Evolutionary conservation across 2,113 vertebrate genomes (phyloP).

Genomic region (Leptobrachium leishanense): DNA sequence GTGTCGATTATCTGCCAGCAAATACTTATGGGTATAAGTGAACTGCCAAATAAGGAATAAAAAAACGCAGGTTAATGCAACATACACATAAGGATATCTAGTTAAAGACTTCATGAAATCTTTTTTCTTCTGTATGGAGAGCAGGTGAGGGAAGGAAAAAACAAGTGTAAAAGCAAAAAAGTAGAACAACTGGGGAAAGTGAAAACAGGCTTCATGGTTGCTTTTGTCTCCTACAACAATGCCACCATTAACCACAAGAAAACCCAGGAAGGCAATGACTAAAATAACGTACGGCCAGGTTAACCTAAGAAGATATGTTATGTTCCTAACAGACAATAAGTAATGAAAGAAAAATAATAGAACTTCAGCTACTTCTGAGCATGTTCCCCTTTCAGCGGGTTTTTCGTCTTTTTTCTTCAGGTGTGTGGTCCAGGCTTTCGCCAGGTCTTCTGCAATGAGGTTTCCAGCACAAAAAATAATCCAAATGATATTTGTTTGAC

Average conservation of each 20-base stretch:
- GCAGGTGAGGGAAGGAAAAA: conserved; percentile 79
- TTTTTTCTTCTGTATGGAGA: conserved; percentile 71
- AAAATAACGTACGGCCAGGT: conserved; percentile 83
- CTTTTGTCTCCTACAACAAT: conserved; percentile 89
- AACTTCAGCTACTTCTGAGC: conserved; percentile 67
- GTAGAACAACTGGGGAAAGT: conserved; percentile 92
- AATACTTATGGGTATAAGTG: conserved; percentile 87
- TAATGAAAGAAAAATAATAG: conserved; percentile 72
- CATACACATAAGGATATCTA: conserved; percentile 73
- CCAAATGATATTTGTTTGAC: conserved; percentile 95
- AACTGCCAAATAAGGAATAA: conserved; percentile 89
- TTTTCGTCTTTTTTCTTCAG: conserved; percentile 86
- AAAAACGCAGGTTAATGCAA: conserved; percentile 57
- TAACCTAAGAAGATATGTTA: conserved; percentile 64
- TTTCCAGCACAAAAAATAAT: conserved; percentile 86
- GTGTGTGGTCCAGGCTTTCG: conserved; percentile 81
- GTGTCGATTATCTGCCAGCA: conserved; percentile 95
- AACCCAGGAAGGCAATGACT: conserved; percentile 69
- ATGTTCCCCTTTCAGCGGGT: conserved; percentile 58
- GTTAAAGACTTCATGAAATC: conserved; percentile 74
- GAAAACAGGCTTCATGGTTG: conserved; percentile 86
- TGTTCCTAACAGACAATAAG: conserved; percentile 60
- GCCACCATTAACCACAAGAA: conserved; percentile 80
- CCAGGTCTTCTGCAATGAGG: conserved; percentile 77
- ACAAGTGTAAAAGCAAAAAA: conserved; percentile 84